phyloP scores from a whole-genome alignment of 1,140 invertebrate genomes.

The Drosophila mojavensis region DNA sequence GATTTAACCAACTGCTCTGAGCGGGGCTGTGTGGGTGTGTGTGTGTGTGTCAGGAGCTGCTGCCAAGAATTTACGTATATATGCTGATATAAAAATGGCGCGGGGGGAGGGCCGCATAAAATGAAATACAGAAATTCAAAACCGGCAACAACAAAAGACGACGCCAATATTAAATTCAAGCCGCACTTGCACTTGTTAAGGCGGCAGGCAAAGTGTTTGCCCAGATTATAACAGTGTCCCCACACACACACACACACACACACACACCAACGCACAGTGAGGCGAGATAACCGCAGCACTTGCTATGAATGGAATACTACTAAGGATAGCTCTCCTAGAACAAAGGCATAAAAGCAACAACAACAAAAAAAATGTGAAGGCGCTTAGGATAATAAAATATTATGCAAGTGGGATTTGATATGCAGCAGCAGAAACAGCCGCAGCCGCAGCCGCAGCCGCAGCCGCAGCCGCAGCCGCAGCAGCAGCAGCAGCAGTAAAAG shows the following conservation, averaged over 20 bases:
- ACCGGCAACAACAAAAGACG: conserved; percentile 53
- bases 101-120: conserved; percentile 26
- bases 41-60: conserved; percentile 43
- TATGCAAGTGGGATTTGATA: conserved; percentile 65
- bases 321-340: conserved; percentile 15
- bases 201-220: conserved; percentile 30
- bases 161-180: conserved; percentile 67
- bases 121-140: conserved; percentile 75
- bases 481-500: conserved; percentile 1
- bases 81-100: conserved; percentile 10
- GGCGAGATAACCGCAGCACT: conserved; percentile 26
- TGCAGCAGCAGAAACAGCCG: conserved; percentile 18
- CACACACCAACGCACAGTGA: conserved; percentile 17
- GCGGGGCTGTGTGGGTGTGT: neutral
- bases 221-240: conserved; percentile 54
- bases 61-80: conserved; percentile 1
- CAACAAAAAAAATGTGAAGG: conserved; percentile 48
- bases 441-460: conserved; percentile 1
- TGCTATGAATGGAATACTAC: conserved; percentile 1
- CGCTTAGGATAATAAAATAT: conserved; percentile 69
- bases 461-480: too few relatives aligned
- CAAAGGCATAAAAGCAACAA: conserved; percentile 36
- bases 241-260: conserved; percentile 6
- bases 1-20: conserved; percentile 66
- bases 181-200: conserved; percentile 66